These are phyloP conservation scores for Sitta carolinensis DNA, from an alignment of 2,797 vertebrate species.

Conservation along the genomic window DNA sequence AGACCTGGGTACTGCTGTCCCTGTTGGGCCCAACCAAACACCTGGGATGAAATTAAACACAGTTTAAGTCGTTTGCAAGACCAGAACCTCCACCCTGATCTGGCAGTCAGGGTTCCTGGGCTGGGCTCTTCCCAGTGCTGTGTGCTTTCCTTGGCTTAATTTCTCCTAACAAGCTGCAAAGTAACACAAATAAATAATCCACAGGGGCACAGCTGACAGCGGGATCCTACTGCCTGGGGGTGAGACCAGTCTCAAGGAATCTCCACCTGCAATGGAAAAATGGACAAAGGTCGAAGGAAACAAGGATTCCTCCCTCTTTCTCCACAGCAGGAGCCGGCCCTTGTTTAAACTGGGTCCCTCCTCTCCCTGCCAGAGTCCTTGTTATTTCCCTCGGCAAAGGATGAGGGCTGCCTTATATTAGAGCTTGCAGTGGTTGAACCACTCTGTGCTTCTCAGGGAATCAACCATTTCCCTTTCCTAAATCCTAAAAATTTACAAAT, in stretches of 20 bases:
- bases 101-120: neutral
- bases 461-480: neutral
- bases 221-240: neutral
- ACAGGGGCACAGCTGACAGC: neutral
- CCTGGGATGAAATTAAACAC: neutral
- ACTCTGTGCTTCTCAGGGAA: neutral
- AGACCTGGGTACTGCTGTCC: neutral
- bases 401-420: accelerated
- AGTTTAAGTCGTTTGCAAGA: neutral
- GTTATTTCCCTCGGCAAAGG: neutral
- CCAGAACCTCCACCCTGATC: neutral
- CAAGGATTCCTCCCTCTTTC: neutral
- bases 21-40: neutral
- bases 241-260: neutral
- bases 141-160: neutral
- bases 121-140: neutral
- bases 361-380: neutral
- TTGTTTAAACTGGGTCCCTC: neutral
- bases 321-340: neutral
- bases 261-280: neutral
- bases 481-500: neutral
- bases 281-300: neutral
- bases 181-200: neutral
- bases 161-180: neutral
- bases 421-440: neutral